Evolutionary conservation across 2,113 vertebrate genomes (phyloP).

Genomic region (Gallinago paraguaiae): DNA sequence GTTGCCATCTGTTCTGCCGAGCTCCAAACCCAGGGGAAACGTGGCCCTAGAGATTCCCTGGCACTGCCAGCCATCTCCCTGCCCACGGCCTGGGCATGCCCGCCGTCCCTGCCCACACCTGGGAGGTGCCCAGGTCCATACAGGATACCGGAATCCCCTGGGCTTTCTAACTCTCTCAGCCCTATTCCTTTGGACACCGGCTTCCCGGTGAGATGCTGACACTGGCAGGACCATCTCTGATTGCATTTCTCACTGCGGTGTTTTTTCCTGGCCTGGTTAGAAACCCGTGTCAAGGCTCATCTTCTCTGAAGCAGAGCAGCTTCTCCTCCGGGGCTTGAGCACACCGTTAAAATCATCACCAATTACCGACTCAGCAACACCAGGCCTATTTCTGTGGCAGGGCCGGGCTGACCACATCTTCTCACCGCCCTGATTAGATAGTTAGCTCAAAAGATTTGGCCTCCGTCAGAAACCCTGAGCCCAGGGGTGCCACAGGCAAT

Average conservation of each 20-base stretch:
- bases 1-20: not conserved
- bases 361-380: rapidly evolving
- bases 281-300: not conserved
- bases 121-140: rapidly evolving
- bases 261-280: not conserved
- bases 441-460: not conserved
- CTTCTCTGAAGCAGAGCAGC: not conserved
- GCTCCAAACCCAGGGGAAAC: not conserved
- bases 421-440: not conserved
- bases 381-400: not conserved
- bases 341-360: not conserved
- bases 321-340: not conserved
- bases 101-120: not conserved
- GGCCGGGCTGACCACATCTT: not conserved
- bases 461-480: not conserved
- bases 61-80: not conserved
- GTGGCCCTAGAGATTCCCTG: rapidly evolving
- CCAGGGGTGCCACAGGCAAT: not conserved
- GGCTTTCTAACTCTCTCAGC: not conserved
- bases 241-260: not conserved
- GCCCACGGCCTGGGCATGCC: not conserved
- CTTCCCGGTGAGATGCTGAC: not conserved
- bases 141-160: rapidly evolving
- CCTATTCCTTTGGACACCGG: not conserved
- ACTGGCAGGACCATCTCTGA: not conserved